Evolutionary conservation across 2,797 vertebrate species (phyloP).

Genomic region (Protonibea diacanthus): DNA sequence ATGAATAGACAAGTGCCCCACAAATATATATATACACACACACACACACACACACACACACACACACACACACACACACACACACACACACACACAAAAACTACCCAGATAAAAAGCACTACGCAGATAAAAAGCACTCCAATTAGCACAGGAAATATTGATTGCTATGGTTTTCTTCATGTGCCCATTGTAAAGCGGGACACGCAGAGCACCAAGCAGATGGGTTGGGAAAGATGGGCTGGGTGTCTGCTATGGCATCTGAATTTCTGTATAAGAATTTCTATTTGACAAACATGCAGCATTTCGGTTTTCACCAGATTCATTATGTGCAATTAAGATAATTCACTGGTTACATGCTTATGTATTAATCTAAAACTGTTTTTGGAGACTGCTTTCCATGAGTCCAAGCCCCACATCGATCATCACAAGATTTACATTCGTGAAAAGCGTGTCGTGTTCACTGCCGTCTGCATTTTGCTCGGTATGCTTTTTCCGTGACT

Average conservation of each 20-base stretch:
- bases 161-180: slow-evolving; percentile 85
- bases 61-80: slow-evolving; percentile 36
- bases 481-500: slow-evolving; percentile 53
- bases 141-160: slow-evolving; percentile 87
- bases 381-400: neutral
- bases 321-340: slow-evolving; percentile 37
- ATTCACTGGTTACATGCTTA: slow-evolving; percentile 16
- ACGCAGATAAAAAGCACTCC: slow-evolving; percentile 85
- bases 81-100: slow-evolving; percentile 18
- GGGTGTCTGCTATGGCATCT: slow-evolving; percentile 68
- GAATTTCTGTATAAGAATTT: slow-evolving; percentile 67
- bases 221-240: slow-evolving; percentile 64
- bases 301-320: slow-evolving; percentile 19
- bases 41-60: slow-evolving; percentile 25
- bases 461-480: slow-evolving; percentile 35
- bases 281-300: slow-evolving; percentile 58
- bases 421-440: slow-evolving; percentile 15
- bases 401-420: neutral
- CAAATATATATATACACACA: slow-evolving; percentile 26
- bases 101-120: slow-evolving; percentile 8
- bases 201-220: slow-evolving; percentile 78
- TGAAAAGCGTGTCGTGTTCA: slow-evolving; percentile 19
- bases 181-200: slow-evolving; percentile 79
- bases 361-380: neutral
- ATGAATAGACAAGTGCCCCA: slow-evolving; percentile 75